Evolutionary conservation across 2,113 vertebrate species (phyloP).

Genomic region (Equus przewalskii): DNA sequence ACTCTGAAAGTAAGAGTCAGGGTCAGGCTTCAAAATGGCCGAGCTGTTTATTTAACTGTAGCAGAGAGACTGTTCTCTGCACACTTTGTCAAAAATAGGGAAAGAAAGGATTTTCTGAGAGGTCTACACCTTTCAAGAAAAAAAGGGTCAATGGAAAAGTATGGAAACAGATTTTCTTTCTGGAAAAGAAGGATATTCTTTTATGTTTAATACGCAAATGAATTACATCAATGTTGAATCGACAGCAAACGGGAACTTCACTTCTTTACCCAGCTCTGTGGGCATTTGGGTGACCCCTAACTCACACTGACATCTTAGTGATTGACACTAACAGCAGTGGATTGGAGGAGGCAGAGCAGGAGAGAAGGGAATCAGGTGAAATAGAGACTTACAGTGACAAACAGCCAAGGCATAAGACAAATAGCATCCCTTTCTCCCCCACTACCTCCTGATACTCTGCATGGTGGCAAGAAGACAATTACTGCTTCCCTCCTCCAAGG

Average conservation of each 20-base stretch:
- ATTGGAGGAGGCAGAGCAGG: neutral
- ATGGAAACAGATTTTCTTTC: neutral
- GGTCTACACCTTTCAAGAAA: neutral
- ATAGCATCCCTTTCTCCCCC: neutral
- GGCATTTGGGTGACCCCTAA: neutral
- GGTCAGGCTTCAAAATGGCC: neutral
- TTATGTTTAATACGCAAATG: neutral
- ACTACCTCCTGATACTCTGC: too few species aligned
- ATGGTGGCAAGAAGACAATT: neutral
- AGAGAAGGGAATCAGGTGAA: neutral
- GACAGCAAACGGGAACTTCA: neutral
- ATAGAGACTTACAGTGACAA: neutral
- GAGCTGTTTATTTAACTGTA: neutral
- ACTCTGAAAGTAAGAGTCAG: neutral
- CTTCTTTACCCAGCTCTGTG: neutral
- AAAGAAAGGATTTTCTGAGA: neutral
- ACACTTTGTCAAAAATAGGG: neutral
- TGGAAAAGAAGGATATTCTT: neutral
- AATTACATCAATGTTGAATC: neutral
- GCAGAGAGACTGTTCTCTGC: neutral
- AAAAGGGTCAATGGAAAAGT: neutral
- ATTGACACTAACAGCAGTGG: neutral
- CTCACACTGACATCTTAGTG: neutral
- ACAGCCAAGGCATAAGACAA: neutral
- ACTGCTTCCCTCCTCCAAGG: neutral